These are phyloP conservation scores for Sus scrofa DNA, from an alignment of 2,113 vertebrate genomes.

Conservation along the genomic window T2T-Sscrofa CM000812.6:143435501-143436000, in stretches of 20 bases:
- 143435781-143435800: neutral
- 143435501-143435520: neutral
- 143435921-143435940: neutral
- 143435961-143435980: too few species aligned
- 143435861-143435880: neutral
- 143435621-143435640: neutral
- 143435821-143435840: conserved; percentile 25
- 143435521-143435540: neutral
- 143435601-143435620: neutral
- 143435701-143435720: neutral
- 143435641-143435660: neutral
- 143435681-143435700: neutral
- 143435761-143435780: neutral
- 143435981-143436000: too few species aligned
- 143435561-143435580: neutral
- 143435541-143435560: fast-evolving
- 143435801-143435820: neutral
- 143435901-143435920: neutral
- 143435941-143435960: too few species aligned
- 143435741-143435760: conserved; percentile 11
- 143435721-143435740: neutral
- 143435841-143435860: conserved; percentile 21
- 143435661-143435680: neutral
- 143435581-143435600: neutral
- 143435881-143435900: neutral